These are phyloP conservation scores for Ginglymostoma cirratum DNA, from an alignment of 2,113 vertebrate species.

Conservation along the genomic window DNA sequence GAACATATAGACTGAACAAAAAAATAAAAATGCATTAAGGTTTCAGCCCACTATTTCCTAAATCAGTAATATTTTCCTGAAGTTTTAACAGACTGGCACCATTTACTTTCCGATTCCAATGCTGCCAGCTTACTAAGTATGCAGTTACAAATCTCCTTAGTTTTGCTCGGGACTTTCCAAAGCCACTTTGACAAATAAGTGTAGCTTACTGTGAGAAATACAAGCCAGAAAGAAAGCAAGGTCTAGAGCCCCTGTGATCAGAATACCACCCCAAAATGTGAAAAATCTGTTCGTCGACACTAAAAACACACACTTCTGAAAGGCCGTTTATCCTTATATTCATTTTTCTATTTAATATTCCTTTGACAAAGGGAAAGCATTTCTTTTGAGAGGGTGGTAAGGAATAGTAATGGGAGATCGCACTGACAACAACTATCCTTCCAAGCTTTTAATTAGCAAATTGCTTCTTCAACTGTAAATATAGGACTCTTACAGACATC, in stretches of 20 bases:
- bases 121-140: not conserved
- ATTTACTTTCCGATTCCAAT: not conserved
- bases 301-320: not conserved
- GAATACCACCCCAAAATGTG: not conserved
- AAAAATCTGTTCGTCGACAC: not conserved
- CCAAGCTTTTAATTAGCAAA: not conserved
- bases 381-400: too few species aligned
- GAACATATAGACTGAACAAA: not conserved
- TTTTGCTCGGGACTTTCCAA: slow-evolving; percentile 2
- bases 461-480: not conserved
- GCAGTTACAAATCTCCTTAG: not conserved
- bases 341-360: not conserved
- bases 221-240: not conserved
- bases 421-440: not conserved
- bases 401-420: not conserved
- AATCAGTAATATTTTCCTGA: not conserved
- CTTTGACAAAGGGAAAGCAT: not conserved
- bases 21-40: not conserved
- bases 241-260: not conserved
- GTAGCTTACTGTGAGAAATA: not conserved
- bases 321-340: not conserved
- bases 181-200: not conserved
- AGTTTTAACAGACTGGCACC: not conserved
- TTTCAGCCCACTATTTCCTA: not conserved
- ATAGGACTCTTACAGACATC: not conserved